Evolutionary conservation across 2,888 invertebrate species (phyloP), one percentile per base, ranked within the genome.

Genomic region (Drosophila fulvimacula): DNA sequence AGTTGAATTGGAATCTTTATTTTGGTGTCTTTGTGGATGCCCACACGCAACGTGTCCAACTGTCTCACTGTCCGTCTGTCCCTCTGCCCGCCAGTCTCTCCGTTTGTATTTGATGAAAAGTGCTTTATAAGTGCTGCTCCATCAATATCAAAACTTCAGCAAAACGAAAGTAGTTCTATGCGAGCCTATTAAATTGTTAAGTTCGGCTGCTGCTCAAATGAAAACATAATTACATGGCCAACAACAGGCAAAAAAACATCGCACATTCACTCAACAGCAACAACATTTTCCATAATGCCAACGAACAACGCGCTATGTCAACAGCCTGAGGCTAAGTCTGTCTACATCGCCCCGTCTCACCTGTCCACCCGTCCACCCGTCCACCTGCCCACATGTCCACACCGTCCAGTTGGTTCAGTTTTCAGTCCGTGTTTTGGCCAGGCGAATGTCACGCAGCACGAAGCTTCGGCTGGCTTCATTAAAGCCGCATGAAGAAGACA

Each of bases 161-260:
- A 76, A 85, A 87, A 85, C 77, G 88, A 85, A 82, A 85, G 82
- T 87, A 84, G 86, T 88, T 81, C 85, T 81, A 75, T 66, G 79
- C 69, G 58, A 42, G 73, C 66, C 73, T 76, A 87, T 82, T 81
- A 81, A 81, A 57, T 76, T 82, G 60, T 30, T 48, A 53, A 76
- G 64, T 79, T 67, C 41, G 32, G 13, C 49, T 66, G 73, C 67
- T 59, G 71, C 69, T 53, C 38, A 70, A 81, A 77, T 80, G 68
- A 75, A 86, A 86, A 80, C 69, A 82, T 82, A 83, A 85, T 83
- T 85, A 82, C 69, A 82, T 65, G 65, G 69, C 56, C 76, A 68
- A 70, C 61, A 73, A 32, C 13, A 32, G 10, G 1, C n/a, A 24
- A 13, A 24, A 27, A 30, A 30, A 17, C 59, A 49, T 27, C 59